Evolutionary conservation across 2,888 invertebrate genomes (phyloP).

Genomic region (Creontiades dilutus): DNA sequence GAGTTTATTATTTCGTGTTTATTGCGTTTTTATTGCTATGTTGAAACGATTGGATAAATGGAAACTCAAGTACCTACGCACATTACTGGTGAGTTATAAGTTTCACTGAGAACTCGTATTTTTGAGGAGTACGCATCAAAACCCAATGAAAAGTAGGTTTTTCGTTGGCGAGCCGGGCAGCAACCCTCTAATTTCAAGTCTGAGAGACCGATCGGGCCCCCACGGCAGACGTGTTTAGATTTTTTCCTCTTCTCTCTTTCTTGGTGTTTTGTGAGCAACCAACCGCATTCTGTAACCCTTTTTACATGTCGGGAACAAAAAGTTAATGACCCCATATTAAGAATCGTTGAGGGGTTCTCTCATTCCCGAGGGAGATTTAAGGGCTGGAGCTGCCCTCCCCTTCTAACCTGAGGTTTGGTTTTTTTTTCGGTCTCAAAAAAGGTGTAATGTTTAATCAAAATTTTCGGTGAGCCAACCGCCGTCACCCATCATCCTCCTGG

Average conservation of each 20-base stretch:
- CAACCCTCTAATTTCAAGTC: slow-evolving; percentile 40
- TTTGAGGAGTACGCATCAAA: not conserved
- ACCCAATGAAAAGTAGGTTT: slow-evolving; percentile 24
- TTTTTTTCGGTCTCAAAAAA: slow-evolving; percentile 45
- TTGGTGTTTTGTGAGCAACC: slow-evolving; percentile 37
- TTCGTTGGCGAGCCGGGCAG: not conserved
- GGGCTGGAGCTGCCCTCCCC: slow-evolving; percentile 5
- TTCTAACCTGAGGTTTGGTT: not conserved
- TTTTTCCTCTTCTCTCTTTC: not conserved
- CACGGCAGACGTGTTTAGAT: not conserved
- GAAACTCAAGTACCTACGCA: no score
- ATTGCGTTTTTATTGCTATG: no score
- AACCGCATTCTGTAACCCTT: slow-evolving; percentile 46
- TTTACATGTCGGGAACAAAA: slow-evolving; percentile 52
- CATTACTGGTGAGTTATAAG: no score
- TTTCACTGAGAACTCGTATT: not conserved
- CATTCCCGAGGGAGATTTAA: slow-evolving; percentile 33
- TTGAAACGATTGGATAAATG: no score
- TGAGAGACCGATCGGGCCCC: not conserved
- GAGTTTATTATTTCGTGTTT: no score
- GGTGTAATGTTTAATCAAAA: slow-evolving; percentile 71
- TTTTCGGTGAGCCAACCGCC: slow-evolving; percentile 26
- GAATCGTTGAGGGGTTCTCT: slow-evolving; percentile 17
- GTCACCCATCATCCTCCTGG: slow-evolving; percentile 14
- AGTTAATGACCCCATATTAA: slow-evolving; percentile 69